Percentiles rank a stretch among this genome's conserved stretches.
These are phyloP conservation scores for Tenebrosternarchus preto DNA, from an alignment of 2,113 vertebrate genomes.

Conservation along the genomic window DNA sequence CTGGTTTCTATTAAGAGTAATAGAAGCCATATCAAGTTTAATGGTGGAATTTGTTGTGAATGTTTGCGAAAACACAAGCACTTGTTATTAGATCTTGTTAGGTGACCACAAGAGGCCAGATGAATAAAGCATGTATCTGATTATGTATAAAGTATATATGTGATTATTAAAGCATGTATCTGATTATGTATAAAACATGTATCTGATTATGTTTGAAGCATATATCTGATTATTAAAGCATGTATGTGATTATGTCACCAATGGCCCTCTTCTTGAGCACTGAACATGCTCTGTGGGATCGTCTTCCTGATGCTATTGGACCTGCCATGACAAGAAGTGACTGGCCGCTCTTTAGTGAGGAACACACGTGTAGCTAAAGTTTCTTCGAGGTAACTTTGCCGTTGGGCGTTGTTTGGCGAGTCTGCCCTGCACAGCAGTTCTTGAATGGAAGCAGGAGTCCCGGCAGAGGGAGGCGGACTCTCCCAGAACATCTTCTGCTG, in stretches of 20 bases:
- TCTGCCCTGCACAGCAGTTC: no score
- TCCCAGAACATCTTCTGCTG: no score
- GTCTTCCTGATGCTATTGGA: conserved; percentile 82
- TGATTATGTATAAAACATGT: conserved; percentile 64
- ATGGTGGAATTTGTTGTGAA: conserved; percentile 64
- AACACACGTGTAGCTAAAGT: conserved; percentile 48
- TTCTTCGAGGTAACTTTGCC: conserved; percentile 27
- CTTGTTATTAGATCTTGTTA: conserved; percentile 67
- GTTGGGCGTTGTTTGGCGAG: conserved; percentile 11
- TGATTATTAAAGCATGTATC: conserved; percentile 45
- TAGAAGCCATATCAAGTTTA: conserved; percentile 59
- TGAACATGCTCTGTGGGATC: no score
- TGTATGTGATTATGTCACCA: conserved; percentile 69
- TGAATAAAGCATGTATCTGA: conserved; percentile 69
- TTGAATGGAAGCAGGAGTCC: no score
- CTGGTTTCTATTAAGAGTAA: conserved; percentile 59
- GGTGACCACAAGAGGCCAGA: conserved; percentile 64
- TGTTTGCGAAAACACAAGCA: conserved; percentile 65
- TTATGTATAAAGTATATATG: conserved; percentile 69
- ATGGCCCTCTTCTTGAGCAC: conserved; percentile 77
- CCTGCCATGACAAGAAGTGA: conserved; percentile 68
- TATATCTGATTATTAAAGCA: conserved; percentile 59
- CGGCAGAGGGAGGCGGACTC: no score
- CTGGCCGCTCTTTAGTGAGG: conserved; percentile 65
- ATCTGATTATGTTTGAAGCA: conserved; percentile 67